Evolutionary conservation across 2,113 vertebrate genomes (phyloP).

Genomic region (Reinhardtius hippoglossoides): DNA sequence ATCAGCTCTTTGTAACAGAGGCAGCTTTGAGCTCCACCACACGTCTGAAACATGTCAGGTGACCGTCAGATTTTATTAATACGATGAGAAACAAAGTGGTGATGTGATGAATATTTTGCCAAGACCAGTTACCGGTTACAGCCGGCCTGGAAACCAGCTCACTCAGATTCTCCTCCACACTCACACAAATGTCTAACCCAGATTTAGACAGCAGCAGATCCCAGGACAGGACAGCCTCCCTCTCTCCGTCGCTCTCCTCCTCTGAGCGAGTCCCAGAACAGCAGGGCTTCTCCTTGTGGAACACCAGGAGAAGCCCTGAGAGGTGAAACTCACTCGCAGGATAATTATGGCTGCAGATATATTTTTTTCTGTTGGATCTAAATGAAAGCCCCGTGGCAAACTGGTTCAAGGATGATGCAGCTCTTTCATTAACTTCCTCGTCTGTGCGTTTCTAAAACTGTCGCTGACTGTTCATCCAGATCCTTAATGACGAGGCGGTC

Average conservation of each 20-base stretch:
- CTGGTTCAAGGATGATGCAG: conserved; percentile 46
- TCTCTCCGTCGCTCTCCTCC: too few species aligned
- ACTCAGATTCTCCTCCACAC: background rate
- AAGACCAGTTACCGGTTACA: conserved; percentile 17
- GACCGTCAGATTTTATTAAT: background rate
- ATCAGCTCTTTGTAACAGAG: too few species aligned
- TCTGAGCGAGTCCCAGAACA: conserved; percentile 54
- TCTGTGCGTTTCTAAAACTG: conserved; percentile 1
- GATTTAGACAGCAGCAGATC: conserved; percentile 46
- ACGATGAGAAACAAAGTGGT: background rate
- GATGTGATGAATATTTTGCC: background rate
- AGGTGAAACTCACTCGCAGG: conserved; percentile 53
- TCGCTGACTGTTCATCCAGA: too few species aligned
- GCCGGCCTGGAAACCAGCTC: conserved; percentile 19
- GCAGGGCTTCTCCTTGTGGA: conserved; percentile 71
- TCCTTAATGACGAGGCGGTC: too few species aligned
- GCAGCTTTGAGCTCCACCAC: background rate
- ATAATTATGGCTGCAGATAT: conserved; percentile 46
- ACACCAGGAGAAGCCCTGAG: conserved; percentile 61
- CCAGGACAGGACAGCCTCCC: conserved; percentile 38
- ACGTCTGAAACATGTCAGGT: background rate
- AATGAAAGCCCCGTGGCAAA: conserved; percentile 22
- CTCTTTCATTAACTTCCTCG: background rate
- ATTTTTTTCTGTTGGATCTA: conserved; percentile 18
- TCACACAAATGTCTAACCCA: conserved; percentile 55